phyloP scores from a whole-genome alignment of 2,888 invertebrate genomes.

The Epinotia ramella region DNA sequence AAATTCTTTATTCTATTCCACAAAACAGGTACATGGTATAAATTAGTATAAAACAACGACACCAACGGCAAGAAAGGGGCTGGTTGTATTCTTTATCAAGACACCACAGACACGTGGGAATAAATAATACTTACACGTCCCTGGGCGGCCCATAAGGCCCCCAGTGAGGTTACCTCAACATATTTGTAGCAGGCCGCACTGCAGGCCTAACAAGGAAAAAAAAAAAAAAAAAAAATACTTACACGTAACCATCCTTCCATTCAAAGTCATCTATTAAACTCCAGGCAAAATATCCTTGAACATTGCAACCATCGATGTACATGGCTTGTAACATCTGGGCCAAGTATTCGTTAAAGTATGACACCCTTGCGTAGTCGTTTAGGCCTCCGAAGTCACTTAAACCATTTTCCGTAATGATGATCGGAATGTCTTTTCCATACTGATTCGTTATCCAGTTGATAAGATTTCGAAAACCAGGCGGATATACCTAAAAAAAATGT shows the following conservation, averaged over 20 bases:
- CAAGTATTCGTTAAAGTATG: slow-evolving; percentile 71
- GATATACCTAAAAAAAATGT: slow-evolving; percentile 78
- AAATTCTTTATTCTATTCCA: too few species aligned
- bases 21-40: too few species aligned
- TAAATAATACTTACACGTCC: slow-evolving; percentile 66
- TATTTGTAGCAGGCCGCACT: too few species aligned
- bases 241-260: slow-evolving; percentile 81
- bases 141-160: too few species aligned
- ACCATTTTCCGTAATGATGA: slow-evolving; percentile 83
- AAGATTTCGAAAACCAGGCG: slow-evolving; percentile 87
- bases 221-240: slow-evolving; percentile 58
- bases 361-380: slow-evolving; percentile 66
- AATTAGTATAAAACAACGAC: too few species aligned
- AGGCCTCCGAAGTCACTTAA: slow-evolving; percentile 70
- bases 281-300: slow-evolving; percentile 79
- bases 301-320: slow-evolving; percentile 60
- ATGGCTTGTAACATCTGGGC: slow-evolving; percentile 59
- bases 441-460: slow-evolving; percentile 86
- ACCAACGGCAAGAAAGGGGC: too few species aligned
- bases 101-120: background rate
- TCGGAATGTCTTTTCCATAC: slow-evolving; percentile 82
- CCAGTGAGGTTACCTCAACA: too few species aligned
- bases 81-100: too few species aligned
- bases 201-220: too few species aligned
- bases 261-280: slow-evolving; percentile 84